phyloP scores from a whole-genome alignment of 92 coral and sea anemone species.

The Plumapathes pennacea region DNA sequence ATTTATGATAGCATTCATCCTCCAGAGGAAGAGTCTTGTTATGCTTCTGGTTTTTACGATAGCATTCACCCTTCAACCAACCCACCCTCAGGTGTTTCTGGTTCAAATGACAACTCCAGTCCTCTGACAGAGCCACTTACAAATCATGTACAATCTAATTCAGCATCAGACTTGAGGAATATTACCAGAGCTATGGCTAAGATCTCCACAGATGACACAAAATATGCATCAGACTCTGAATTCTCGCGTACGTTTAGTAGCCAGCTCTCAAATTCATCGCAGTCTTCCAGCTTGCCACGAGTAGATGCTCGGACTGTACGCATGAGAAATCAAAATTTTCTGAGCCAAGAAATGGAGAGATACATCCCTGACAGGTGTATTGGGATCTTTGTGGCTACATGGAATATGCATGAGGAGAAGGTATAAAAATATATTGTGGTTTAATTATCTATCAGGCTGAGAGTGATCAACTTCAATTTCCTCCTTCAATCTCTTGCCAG shows the following conservation, averaged over 20 bases:
- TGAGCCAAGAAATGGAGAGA: conserved; percentile 85
- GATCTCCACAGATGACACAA: conserved; percentile 10
- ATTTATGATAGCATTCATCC: conserved; percentile 40
- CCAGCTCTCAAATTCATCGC: conserved; percentile 44
- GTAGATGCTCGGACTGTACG: conserved; percentile 76
- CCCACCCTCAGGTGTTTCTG: too few species aligned
- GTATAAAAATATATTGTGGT: conserved; percentile 18
- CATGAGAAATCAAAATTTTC: conserved; percentile 78
- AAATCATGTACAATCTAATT: conserved; percentile 14
- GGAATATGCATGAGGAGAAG: conserved; percentile 99
- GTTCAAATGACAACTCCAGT: too few species aligned
- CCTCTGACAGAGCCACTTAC: not conserved
- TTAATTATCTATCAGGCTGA: too few species aligned
- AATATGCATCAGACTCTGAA: conserved; percentile 69
- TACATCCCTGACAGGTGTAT: conserved; percentile 82
- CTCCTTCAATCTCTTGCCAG: too few species aligned
- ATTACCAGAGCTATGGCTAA: conserved; percentile 18
- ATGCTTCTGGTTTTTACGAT: conserved; percentile 13
- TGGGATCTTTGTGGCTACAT: conserved; percentile 88
- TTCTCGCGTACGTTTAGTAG: conserved; percentile 49
- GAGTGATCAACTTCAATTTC: too few species aligned
- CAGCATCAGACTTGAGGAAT: conserved; percentile 48
- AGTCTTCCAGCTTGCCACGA: conserved; percentile 61
- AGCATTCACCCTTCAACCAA: too few species aligned
- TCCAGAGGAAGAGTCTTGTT: not conserved